Evolutionary conservation across 2,888 invertebrate species (phyloP), one percentile per base, ranked within the genome.

Genomic region (Dyspetes luteomarginatus): DNA sequence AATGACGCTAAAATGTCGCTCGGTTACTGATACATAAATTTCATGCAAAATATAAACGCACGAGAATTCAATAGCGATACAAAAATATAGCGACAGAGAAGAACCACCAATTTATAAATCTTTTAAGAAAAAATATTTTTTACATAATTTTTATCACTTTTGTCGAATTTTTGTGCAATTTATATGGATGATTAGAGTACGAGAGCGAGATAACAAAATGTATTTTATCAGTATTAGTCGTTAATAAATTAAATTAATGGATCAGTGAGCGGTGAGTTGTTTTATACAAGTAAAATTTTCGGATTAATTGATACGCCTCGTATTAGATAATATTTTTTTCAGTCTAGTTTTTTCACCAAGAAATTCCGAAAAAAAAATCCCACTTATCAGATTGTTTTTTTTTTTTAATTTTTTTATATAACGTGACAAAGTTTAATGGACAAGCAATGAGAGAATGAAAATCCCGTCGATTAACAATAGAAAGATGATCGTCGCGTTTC

Each of bases 401-500:
- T n/a, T n/a, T n/a, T n/a, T n/a, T n/a, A n/a, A n/a, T n/a, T 15
- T n/a, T 17, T 48, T 48, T 17, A 19, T 19, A 48, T 48, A 48
- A 15, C 48, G 7, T 36, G 19, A 55, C 28, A 5, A 28, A 55
- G 22, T 73, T 68, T 28, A 52, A 50, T 43, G 43, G 43, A 43
- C 28, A 67, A 67, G 72, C 67, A 36, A 22, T 41, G 56, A 60
- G n/a, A 50, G 41, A 72, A 50, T 36, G 36, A 50, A 56, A 9
- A 45, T 60, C 43, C 65, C 67, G 22, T 55, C 28, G 43, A 72
- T 52, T 50, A 56, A 74, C 41, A 17, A 58, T 30, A 55, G 43
- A 52, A 52, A 12, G 56, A 50, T 48, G 48, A 79, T 79, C 7
- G 17, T 41, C 56, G n/a, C n/a, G 69, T 74, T 74, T 79, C 69